Base-by-base conservation (phyloP, 2,797 vertebrate genomes). In the Intellagama lesueurii region DNA sequence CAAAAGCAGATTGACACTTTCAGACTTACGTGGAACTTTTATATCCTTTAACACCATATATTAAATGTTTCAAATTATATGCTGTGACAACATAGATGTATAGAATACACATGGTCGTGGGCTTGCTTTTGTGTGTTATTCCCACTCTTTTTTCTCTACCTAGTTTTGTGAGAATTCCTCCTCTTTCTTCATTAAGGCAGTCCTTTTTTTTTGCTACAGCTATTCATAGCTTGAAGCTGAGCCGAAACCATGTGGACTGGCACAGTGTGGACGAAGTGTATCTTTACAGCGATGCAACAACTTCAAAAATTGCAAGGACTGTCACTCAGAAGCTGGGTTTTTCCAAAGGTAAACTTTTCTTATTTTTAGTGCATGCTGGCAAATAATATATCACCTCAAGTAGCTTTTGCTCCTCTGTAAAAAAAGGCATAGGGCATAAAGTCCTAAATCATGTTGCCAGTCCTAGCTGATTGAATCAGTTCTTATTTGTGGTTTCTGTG, bases 241-340 rank as follows among this genome's bases (percentile, higher is more conserved):
- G 98, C 91, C 98, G 98, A 70, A 99, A 97, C 92, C 99, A 99
- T 0, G 98, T 99, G 91, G 99, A 99, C 93, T 99, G 99, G 99
- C 99, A 99, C 96, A 98, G 98, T 19, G 97, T 99, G 96, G 98
- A 99, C 22, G 99, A 99, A 92, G 98, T 99, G 0, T 99, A 99
- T 96, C 98, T 99, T 90, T 99, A 99, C 96, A 99, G 99, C 26
- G 99, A 99, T 52, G 98, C 99, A 91, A 99, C 99, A 47, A 99
- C 99, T 16, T 99, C 99, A 89, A 99, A 99, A 97, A 99, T 99
- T 88, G 99, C 99, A 75, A 98, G 99, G 93, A 99, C 98, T 0
- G 99, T 99, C 88, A 99, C 98, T 0, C 99, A 99, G 92, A 99
- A 99, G 94, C 96, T 99, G 94, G 99, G 99, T 0, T 99, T 99